phyloP scores from a whole-genome alignment of 2,797 vertebrate species.

The Xenopus petersii region DNA sequence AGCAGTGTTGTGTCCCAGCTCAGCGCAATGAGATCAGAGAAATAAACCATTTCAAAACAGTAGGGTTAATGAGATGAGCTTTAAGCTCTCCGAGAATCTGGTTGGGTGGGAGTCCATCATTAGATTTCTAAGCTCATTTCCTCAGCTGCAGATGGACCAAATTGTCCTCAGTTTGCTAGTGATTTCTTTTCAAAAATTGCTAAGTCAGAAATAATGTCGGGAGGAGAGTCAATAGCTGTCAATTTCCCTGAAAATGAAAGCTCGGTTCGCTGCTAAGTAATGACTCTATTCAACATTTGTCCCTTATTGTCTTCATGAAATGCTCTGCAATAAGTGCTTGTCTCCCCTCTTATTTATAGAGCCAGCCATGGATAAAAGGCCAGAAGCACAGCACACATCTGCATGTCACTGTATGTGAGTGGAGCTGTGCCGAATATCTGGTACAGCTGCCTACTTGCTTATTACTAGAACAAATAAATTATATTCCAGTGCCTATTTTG shows the following conservation, averaged over 20 bases:
- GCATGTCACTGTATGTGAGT: neutral
- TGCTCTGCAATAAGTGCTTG: neutral
- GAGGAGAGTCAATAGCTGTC: constrained; percentile 5
- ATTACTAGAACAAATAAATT: no score
- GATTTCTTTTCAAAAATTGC: constrained; percentile 18
- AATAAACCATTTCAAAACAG: constrained; percentile 45
- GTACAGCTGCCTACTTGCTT: no score
- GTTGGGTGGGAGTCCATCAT: constrained; percentile 16
- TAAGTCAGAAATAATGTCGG: constrained; percentile 28
- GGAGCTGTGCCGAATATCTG: no score
- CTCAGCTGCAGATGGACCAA: constrained; percentile 35
- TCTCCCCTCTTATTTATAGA: neutral
- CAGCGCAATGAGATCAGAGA: constrained; percentile 40
- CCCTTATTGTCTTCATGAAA: neutral
- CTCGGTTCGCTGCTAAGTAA: neutral
- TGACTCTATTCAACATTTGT: constrained; percentile 2
- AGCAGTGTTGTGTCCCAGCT: constrained; percentile 36
- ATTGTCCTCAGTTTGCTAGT: constrained; percentile 42
- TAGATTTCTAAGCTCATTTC: constrained; percentile 41
- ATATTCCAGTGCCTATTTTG: no score
- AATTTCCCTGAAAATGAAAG: neutral
- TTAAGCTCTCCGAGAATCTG: constrained; percentile 12
- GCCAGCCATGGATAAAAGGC: neutral
- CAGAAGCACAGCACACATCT: neutral
- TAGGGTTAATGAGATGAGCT: constrained; percentile 44